phyloP scores from a whole-genome alignment of 1,140 invertebrate genomes.

The Acyrthosiphon pisum region DNA sequence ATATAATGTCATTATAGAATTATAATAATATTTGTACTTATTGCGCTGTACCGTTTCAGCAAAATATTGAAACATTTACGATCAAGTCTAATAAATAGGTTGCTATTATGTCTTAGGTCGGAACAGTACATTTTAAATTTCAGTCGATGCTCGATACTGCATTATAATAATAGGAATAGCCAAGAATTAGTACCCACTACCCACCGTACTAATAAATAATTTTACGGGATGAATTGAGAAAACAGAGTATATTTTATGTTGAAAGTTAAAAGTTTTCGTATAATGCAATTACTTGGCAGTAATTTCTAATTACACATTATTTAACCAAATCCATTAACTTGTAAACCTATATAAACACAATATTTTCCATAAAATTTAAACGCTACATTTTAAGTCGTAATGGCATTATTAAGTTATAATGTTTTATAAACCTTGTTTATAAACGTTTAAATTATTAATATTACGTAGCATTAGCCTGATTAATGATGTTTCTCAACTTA shows the following conservation, averaged over 20 bases:
- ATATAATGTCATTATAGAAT: too few species aligned
- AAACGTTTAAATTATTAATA: not conserved
- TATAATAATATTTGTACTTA: not conserved
- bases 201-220: not conserved
- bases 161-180: not conserved
- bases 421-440: not conserved
- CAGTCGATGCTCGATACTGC: not conserved
- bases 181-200: not conserved
- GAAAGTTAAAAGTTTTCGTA: not conserved
- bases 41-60: not conserved
- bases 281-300: not conserved
- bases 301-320: constrained; percentile 9
- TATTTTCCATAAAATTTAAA: not conserved
- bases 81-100: not conserved
- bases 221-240: not conserved
- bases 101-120: not conserved
- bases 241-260: not conserved
- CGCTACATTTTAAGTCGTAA: not conserved
- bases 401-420: not conserved
- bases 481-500: not conserved
- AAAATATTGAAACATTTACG: not conserved
- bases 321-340: constrained; percentile 1
- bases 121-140: not conserved
- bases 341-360: not conserved
- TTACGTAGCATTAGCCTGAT: not conserved